Evolutionary conservation across 2,888 invertebrate species (phyloP), one percentile per base, ranked within the genome.

Genomic region (Nebria brevicollis): DNA sequence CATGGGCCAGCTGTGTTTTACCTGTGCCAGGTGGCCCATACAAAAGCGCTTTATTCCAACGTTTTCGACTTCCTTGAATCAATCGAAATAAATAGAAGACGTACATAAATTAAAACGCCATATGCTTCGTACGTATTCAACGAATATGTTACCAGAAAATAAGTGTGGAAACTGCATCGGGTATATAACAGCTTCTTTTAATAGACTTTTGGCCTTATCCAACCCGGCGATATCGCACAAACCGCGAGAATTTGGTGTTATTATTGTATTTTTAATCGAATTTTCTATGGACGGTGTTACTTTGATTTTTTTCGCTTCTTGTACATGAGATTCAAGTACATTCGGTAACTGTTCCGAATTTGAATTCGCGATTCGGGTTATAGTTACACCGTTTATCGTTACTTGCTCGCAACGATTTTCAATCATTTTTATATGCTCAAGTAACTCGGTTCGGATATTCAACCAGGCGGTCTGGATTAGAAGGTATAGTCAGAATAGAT

Each of bases 141-240:
- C 1, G 2, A 54, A 6, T 54, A 54, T 54, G 54, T n/a, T 82
- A 88, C 89, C 89, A 82, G 87, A 85, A 85, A 91, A 92, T 11
- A 92, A 87, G 82, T 92, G 92, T 5, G 92, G 92, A 85, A 90
- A 92, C 80, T 88, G 87, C 66, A 89, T 84, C 0, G 92, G 92
- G 85, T 91, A 88, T 65, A 92, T 87, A 13, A 92, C 86, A 6
- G 91, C 88, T 83, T 91, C 90, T 79, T 86, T 88, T 25, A 92
- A 86, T 0, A 89, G 86, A 83, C 89, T 88, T 85, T 92, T 92
- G 1, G 90, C 88, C 64, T 90, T 89, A 66, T 86, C 82, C 25
- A 91, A 87, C 5, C 92, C 92, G 7, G 90, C 90, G 15, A 92
- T 90, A 83, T 90, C 90, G 72, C 86, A 82, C 74, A 92, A 86